Conservation (phyloP, 2,888 invertebrate species). For the Hartigia nigra region DNA sequence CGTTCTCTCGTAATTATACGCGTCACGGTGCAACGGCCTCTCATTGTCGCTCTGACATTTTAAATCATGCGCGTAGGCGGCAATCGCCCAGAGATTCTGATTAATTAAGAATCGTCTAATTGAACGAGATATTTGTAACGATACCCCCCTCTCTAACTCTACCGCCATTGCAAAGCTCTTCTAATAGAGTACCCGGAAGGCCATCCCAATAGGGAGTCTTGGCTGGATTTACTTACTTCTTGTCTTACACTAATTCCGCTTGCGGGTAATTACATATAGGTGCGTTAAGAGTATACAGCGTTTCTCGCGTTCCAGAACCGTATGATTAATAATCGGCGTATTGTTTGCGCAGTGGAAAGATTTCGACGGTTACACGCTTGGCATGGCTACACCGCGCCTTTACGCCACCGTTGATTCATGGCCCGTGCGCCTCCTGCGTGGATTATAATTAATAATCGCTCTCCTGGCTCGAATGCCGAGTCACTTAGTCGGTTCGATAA, state of each 20-base stretch:
- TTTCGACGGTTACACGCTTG: not conserved
- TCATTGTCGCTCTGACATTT: not conserved
- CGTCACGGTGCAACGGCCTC: not conserved
- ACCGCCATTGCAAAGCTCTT: not conserved
- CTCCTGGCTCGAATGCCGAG: not conserved
- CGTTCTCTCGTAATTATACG: not conserved
- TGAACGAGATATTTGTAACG: not conserved
- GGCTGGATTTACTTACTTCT: not conserved
- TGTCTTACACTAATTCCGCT: not conserved
- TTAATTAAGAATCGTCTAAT: not conserved
- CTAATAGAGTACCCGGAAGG: not conserved
- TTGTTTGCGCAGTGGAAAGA: not conserved
- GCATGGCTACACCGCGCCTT: slow-evolving; percentile 26
- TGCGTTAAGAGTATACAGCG: not conserved
- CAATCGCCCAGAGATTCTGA: not conserved
- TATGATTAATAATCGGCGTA: not conserved
- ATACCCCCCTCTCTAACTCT: not conserved
- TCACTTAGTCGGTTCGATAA: not conserved
- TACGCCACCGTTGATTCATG: slow-evolving; percentile 40
- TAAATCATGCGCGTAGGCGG: not conserved
- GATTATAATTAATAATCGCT: not conserved
- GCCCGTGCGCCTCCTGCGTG: slow-evolving; percentile 21
- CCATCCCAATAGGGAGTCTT: not conserved
- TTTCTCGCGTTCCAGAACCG: not conserved
- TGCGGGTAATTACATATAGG: not conserved